These are phyloP conservation scores for Lycophotia porphyrea DNA, from an alignment of 2,888 invertebrate genomes.

Conservation along the genomic window DNA sequence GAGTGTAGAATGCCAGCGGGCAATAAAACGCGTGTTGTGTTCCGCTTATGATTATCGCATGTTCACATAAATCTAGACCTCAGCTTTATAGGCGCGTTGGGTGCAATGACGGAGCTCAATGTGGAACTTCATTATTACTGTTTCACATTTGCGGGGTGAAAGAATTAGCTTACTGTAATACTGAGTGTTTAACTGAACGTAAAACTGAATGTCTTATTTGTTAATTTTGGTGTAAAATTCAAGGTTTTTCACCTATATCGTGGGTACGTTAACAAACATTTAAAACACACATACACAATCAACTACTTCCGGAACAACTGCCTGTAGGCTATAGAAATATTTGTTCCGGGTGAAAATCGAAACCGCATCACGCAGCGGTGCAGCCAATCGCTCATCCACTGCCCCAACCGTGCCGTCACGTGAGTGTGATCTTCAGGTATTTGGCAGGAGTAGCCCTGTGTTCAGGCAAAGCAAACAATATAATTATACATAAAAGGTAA, in stretches of 20 bases:
- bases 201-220: slow-evolving; percentile 14
- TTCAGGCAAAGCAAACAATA: too few relatives aligned
- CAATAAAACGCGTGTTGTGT: slow-evolving; percentile 74
- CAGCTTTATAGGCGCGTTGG: slow-evolving; percentile 64
- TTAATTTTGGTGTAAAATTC: slow-evolving; percentile 6
- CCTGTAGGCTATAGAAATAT: too few relatives aligned
- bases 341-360: too few relatives aligned
- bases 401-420: not conserved
- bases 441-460: not conserved
- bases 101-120: slow-evolving; percentile 52
- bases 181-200: slow-evolving; percentile 7
- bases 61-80: slow-evolving; percentile 69
- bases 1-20: slow-evolving; percentile 73
- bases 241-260: not conserved
- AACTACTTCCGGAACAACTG: not conserved
- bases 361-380: too few relatives aligned
- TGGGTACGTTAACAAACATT: not conserved
- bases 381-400: not conserved
- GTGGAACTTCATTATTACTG: slow-evolving; percentile 59
- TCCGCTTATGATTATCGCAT: slow-evolving; percentile 74
- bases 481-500: too few relatives aligned
- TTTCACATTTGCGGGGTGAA: slow-evolving; percentile 55
- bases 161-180: slow-evolving; percentile 29
- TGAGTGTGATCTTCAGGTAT: not conserved
- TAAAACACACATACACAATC: not conserved